Evolutionary conservation across 1,140 invertebrate species (phyloP).

Genomic region (Drosophila setifemur): DNA sequence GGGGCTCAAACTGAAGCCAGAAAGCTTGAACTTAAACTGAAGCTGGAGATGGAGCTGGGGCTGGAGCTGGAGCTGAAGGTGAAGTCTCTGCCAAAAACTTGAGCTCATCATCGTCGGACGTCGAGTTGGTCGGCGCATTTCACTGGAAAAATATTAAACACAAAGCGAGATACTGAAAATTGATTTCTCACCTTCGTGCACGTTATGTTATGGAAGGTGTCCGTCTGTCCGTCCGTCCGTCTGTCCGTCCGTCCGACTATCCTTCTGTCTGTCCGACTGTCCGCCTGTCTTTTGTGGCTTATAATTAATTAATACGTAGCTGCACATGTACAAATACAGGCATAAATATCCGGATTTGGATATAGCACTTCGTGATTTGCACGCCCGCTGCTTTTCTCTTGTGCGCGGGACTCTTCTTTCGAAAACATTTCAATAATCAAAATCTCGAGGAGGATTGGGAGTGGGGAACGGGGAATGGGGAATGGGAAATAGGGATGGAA

Average conservation of each 20-base stretch:
- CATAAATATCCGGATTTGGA: slow-evolving; percentile 39
- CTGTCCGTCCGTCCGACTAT: slow-evolving; percentile 15
- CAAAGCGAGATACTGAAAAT: slow-evolving; percentile 81
- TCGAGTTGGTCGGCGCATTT: slow-evolving; percentile 54
- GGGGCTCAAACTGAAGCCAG: slow-evolving; percentile 14
- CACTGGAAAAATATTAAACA: slow-evolving; percentile 79
- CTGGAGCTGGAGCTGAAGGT: neutral
- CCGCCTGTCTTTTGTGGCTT: slow-evolving; percentile 25
- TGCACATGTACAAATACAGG: slow-evolving; percentile 8
- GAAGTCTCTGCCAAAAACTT: slow-evolving; percentile 14
- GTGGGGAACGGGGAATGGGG: too few species aligned
- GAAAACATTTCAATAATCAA: slow-evolving; percentile 66
- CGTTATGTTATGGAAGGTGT: slow-evolving; percentile 48
- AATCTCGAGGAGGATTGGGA: neutral
- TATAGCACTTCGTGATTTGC: slow-evolving; percentile 55
- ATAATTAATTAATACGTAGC: slow-evolving; percentile 78
- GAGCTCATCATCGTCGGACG: slow-evolving; percentile 28
- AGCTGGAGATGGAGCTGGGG: neutral
- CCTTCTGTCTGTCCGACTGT: too few species aligned
- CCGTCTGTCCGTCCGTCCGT: slow-evolving; percentile 1
- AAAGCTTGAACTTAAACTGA: neutral
- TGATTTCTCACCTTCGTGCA: slow-evolving; percentile 80
- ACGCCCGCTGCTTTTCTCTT: slow-evolving; percentile 22
- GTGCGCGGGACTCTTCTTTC: slow-evolving; percentile 1
- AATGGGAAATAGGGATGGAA: neutral